These are phyloP conservation scores for Venturia canescens DNA, from an alignment of 1,140 invertebrate genomes.

Conservation along the genomic window DNA sequence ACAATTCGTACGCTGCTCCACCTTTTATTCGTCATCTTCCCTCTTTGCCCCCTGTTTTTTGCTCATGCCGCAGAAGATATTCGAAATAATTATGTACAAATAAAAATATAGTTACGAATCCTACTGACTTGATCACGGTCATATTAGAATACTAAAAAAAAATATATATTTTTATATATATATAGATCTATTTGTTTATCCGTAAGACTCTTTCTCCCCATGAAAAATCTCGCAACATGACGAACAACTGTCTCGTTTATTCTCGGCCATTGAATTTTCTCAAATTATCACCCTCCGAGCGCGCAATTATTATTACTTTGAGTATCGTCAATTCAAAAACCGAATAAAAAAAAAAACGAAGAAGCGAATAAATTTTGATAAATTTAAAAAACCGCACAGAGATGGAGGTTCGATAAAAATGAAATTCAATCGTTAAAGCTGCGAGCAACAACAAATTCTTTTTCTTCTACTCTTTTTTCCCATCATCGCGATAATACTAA, in stretches of 20 bases:
- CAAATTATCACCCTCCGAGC: background rate
- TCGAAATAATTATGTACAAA: constrained; percentile 23
- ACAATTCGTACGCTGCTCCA: constrained; percentile 1
- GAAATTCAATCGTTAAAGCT: background rate
- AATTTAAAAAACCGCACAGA: constrained; percentile 1
- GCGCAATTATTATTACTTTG: background rate
- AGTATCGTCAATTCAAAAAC: constrained; percentile 13
- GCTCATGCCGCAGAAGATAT: background rate
- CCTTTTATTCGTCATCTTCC: constrained; percentile 3
- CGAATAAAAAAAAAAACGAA: constrained; percentile 23
- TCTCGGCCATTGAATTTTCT: background rate
- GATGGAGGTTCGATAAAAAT: background rate
- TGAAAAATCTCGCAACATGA: too few relatives aligned
- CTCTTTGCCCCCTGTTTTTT: background rate
- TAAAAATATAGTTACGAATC: constrained; percentile 39
- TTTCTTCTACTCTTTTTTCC: too few relatives aligned
- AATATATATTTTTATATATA: background rate
- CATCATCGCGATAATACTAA: background rate
- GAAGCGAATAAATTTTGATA: constrained; percentile 18
- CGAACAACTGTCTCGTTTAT: background rate
- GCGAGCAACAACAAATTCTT: background rate
- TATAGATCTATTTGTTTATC: background rate
- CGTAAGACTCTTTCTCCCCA: background rate
- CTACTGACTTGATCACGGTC: constrained; percentile 22
- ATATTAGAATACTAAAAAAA: background rate